Conservation (phyloP, 2,797 vertebrate species). For the Caiman crocodilus region DNA sequence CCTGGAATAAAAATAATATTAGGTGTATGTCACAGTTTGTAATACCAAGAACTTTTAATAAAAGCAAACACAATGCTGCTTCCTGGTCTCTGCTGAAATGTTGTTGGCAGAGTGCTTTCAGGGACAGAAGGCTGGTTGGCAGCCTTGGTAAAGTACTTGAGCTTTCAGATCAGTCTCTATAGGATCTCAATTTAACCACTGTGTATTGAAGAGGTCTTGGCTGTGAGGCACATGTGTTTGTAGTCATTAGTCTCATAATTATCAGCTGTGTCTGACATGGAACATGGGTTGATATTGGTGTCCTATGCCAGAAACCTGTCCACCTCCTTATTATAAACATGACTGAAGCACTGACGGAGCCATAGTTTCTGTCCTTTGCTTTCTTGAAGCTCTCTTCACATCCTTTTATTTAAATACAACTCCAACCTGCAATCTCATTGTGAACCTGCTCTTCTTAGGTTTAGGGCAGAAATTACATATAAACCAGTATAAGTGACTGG, state of each 20-base stretch:
- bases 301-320: neutral
- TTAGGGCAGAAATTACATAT: no score
- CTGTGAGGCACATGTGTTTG: neutral
- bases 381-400: neutral
- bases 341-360: no score
- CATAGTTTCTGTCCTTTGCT: neutral
- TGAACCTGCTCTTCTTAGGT: no score
- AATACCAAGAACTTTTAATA: constrained; percentile 53
- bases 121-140: neutral
- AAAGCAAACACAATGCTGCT: constrained; percentile 41
- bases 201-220: neutral
- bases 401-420: neutral
- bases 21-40: constrained; percentile 13
- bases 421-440: neutral
- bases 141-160: neutral
- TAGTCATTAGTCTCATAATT: neutral
- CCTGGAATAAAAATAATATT: constrained; percentile 25
- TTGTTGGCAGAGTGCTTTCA: constrained; percentile 23
- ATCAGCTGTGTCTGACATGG: neutral
- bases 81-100: constrained; percentile 9
- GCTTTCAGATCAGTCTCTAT: constrained; percentile 2
- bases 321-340: neutral
- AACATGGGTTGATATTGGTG: neutral
- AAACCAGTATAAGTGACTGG: no score
- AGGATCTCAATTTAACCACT: neutral